phyloP scores from a whole-genome alignment of 2,113 vertebrate species.

The Petroica traversi region DNA sequence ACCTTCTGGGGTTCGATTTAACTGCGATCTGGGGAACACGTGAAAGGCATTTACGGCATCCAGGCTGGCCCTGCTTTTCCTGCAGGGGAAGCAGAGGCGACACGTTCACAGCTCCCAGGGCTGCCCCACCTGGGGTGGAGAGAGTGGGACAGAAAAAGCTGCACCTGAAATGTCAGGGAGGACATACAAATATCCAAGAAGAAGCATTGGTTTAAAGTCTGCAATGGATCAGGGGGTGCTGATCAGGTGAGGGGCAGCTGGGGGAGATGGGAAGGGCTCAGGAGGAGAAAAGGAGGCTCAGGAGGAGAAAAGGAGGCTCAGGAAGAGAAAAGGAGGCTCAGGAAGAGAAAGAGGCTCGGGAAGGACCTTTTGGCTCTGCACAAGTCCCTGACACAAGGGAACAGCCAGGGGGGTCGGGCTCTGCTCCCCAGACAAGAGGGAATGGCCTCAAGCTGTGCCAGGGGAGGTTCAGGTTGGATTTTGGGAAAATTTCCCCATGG shows the following conservation, averaged over 20 bases:
- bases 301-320: too few species aligned
- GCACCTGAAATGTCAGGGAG: neutral
- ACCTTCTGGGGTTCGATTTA: slow-evolving; percentile 23
- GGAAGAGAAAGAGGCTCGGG: too few species aligned
- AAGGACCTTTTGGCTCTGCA: neutral
- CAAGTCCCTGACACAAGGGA: neutral
- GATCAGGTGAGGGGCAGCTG: neutral
- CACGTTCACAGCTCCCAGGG: neutral
- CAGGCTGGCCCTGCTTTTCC: slow-evolving; percentile 12
- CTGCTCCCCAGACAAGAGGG: neutral
- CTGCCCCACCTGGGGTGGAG: neutral
- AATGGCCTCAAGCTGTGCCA: accelerated
- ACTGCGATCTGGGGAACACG: slow-evolving; percentile 59
- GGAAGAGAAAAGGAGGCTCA: neutral
- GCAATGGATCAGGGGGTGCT: neutral
- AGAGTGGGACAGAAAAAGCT: neutral
- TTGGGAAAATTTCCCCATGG: neutral
- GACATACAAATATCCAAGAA: neutral
- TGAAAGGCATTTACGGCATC: slow-evolving; percentile 53
- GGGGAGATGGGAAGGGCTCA: neutral
- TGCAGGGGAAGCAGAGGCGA: slow-evolving; percentile 52
- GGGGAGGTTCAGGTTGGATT: neutral
- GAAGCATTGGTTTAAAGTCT: neutral
- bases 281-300: neutral
- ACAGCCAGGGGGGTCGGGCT: accelerated